Percentiles rank a stretch among this genome's conserved stretches.
These are phyloP conservation scores for Phania funesta DNA, from an alignment of 2,888 invertebrate species.

Conservation along the genomic window DNA sequence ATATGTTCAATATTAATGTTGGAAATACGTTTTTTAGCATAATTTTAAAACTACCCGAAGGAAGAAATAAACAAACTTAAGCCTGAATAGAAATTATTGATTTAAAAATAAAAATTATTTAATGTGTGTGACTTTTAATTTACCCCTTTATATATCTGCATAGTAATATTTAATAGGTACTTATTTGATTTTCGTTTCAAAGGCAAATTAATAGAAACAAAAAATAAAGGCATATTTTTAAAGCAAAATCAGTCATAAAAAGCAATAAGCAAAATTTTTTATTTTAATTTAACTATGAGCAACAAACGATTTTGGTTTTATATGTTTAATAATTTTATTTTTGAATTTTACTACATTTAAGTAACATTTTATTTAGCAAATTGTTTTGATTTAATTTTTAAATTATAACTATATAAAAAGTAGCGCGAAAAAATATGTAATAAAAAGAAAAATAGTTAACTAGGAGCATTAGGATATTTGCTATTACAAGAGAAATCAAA, in stretches of 20 bases:
- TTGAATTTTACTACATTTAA: slow-evolving; percentile 59
- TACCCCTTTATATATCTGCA: neutral
- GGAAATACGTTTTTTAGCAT: too few species aligned
- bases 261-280: slow-evolving; percentile 15
- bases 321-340: slow-evolving; percentile 9
- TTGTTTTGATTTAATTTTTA: neutral
- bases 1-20: too few species aligned
- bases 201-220: slow-evolving; percentile 29
- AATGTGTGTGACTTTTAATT: too few species aligned
- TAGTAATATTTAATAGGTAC: slow-evolving; percentile 37
- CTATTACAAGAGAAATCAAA: too few species aligned
- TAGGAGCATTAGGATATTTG: too few species aligned
- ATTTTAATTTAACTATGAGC: slow-evolving; percentile 56
- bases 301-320: slow-evolving; percentile 27
- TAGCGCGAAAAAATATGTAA: slow-evolving; percentile 40
- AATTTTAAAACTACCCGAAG: too few species aligned
- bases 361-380: slow-evolving; percentile 62
- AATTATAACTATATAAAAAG: slow-evolving; percentile 53
- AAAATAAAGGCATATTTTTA: neutral
- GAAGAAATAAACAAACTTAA: too few species aligned
- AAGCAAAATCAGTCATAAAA: slow-evolving; percentile 4
- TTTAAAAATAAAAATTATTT: too few species aligned
- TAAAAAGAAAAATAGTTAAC: neutral
- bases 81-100: too few species aligned
- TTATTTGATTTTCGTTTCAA: slow-evolving; percentile 10